These are phyloP conservation scores for Drosophila algonquin DNA, from an alignment of 2,888 invertebrate species.

Conservation along the genomic window DNA sequence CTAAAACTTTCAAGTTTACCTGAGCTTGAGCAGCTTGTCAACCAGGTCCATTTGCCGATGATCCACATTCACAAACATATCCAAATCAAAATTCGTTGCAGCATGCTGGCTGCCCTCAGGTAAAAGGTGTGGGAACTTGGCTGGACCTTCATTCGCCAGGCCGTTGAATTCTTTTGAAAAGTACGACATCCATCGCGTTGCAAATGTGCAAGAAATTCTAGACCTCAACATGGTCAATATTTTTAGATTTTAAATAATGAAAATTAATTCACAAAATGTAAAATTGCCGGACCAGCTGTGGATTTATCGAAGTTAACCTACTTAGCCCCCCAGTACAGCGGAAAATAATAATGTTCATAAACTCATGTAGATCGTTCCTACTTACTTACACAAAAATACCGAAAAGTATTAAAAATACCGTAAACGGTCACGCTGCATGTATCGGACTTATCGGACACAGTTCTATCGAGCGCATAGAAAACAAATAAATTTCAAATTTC, in stretches of 20 bases:
- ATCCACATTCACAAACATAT: constrained; percentile 62
- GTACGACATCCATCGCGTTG: constrained; percentile 52
- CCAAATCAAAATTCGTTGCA: constrained; percentile 49
- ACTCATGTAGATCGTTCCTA: no score
- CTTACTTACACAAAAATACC: no score
- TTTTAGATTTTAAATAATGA: constrained; percentile 27
- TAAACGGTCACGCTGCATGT: no score
- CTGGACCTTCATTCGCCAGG: constrained; percentile 46
- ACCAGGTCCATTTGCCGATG: constrained; percentile 59
- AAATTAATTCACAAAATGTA: constrained; percentile 30
- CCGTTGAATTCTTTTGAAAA: constrained; percentile 61
- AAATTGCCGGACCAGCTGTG: not conserved
- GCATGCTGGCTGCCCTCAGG: not conserved
- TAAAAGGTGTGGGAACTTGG: constrained; percentile 4
- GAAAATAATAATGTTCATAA: no score
- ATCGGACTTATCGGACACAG: no score
- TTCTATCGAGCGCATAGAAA: no score
- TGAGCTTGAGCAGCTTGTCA: constrained; percentile 54
- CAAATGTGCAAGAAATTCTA: constrained; percentile 31
- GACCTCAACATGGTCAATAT: constrained; percentile 50
- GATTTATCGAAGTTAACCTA: no score
- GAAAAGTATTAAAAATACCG: no score
- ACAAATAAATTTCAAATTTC: no score
- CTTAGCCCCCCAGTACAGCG: no score
- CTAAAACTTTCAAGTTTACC: constrained; percentile 31